Conservation (phyloP, 2,113 vertebrate species). For the Oryzias curvinotus region DNA sequence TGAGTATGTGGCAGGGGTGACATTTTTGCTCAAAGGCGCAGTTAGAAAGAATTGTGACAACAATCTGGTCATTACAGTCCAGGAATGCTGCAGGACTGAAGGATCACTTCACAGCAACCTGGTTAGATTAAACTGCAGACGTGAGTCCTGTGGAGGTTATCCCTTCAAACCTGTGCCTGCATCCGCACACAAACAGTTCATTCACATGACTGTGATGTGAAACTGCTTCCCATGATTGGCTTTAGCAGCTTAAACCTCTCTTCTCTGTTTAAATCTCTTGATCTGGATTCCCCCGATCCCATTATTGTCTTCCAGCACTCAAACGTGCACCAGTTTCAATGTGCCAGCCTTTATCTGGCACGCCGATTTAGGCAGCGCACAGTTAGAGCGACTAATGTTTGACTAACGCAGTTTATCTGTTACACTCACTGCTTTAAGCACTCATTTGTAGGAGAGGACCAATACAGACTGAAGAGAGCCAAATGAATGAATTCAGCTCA, state of each 20-base stretch:
- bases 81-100: no score
- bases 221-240: slow-evolving; percentile 4
- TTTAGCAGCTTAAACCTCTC: slow-evolving; percentile 19
- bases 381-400: slow-evolving; percentile 8
- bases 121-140: no score
- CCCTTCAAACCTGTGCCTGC: no score
- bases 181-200: no score
- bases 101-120: no score
- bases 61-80: no score
- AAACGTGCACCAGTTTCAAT: slow-evolving; percentile 23
- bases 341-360: slow-evolving; percentile 24
- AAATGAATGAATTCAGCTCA: slow-evolving; percentile 4
- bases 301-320: slow-evolving; percentile 33
- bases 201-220: neutral
- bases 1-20: no score
- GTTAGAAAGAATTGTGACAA: no score
- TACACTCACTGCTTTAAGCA: slow-evolving; percentile 11
- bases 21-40: no score
- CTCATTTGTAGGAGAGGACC: neutral
- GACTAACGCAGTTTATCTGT: slow-evolving; percentile 27
- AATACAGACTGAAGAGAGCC: neutral
- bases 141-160: no score
- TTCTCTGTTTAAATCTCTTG: slow-evolving; percentile 27
- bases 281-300: slow-evolving; percentile 34
- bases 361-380: slow-evolving; percentile 6